Conservation (phyloP, 2,113 vertebrate species). For the Sminthopsis crassicaudata region DNA sequence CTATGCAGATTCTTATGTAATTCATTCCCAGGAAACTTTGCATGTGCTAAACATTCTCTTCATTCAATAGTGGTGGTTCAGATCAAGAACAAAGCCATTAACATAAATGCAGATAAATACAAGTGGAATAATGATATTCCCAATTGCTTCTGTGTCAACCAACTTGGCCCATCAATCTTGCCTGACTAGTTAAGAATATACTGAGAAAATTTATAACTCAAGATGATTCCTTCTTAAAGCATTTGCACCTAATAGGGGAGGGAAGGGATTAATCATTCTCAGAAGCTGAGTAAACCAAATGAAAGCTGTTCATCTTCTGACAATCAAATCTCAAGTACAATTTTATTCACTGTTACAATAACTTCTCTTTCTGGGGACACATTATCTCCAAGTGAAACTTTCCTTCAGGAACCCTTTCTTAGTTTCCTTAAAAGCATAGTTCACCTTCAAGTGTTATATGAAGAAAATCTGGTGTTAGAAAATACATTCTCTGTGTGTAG, state of each 20-base stretch:
- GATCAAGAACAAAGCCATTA: conserved; percentile 75
- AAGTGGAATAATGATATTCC: conserved; percentile 56
- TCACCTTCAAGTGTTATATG: rapidly evolving
- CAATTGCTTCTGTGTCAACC: conserved; percentile 64
- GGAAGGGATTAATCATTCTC: conserved; percentile 14
- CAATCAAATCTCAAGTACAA: neutral
- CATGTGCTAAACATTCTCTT: conserved; percentile 53
- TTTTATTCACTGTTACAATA: neutral
- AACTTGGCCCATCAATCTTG: conserved; percentile 67
- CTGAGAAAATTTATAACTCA: conserved; percentile 28
- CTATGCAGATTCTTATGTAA: conserved; percentile 45
- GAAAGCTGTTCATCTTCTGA: neutral
- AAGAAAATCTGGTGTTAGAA: neutral
- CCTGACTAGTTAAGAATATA: conserved; percentile 59
- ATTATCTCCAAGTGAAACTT: neutral
- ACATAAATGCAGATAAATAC: conserved; percentile 78
- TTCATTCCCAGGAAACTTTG: conserved; percentile 61
- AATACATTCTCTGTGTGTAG: rapidly evolving
- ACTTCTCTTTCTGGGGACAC: neutral
- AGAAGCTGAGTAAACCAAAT: conserved; percentile 27
- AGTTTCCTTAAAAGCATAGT: neutral
- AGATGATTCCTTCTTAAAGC: conserved; percentile 38
- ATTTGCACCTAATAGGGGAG: conserved; percentile 8
- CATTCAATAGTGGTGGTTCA: conserved; percentile 36
- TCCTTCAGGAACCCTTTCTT: neutral